A percentile compares a stretch with the other conserved stretches of the same genome.
Conservation (phyloP, 2,888 invertebrate species). For the Erebia palarica region DNA sequence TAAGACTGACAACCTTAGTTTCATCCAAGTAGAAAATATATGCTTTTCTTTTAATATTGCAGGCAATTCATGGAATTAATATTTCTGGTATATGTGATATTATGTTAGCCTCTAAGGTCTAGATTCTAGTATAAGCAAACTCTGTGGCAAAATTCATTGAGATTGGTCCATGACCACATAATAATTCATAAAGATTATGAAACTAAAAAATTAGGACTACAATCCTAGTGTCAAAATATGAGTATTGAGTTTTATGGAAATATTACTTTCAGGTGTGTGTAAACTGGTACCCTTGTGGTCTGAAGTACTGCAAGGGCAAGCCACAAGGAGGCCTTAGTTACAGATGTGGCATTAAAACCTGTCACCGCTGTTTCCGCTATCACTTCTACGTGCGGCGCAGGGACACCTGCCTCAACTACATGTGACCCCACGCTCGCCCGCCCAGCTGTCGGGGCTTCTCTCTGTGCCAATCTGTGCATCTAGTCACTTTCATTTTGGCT, state of each 20-base stretch:
- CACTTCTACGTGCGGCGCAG: constrained; percentile 93
- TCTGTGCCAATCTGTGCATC: constrained; percentile 44
- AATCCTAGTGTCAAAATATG: too few relatives aligned
- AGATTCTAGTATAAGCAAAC: too few relatives aligned
- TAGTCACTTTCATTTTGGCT: constrained; percentile 45
- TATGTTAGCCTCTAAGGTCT: too few relatives aligned
- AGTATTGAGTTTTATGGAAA: neutral
- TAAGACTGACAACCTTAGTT: constrained; percentile 36
- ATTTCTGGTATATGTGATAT: neutral
- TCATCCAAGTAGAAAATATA: neutral
- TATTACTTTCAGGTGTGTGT: constrained; percentile 74
- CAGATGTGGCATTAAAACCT: constrained; percentile 97
- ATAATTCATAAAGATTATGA: too few relatives aligned
- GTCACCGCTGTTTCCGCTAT: constrained; percentile 94
- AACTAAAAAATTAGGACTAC: too few relatives aligned
- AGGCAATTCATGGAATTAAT: neutral
- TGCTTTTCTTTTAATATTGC: neutral
- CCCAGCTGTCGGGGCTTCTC: constrained; percentile 34
- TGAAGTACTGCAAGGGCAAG: constrained; percentile 96
- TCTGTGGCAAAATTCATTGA: too few relatives aligned
- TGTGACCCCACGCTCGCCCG: constrained; percentile 63
- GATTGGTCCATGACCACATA: too few relatives aligned
- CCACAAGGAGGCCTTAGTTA: constrained; percentile 87
- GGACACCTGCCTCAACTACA: constrained; percentile 74
- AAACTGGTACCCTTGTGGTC: constrained; percentile 97